These are phyloP conservation scores for Enhydra lutris DNA, from an alignment of 2,113 vertebrate genomes.

Conservation along the genomic window DNA sequence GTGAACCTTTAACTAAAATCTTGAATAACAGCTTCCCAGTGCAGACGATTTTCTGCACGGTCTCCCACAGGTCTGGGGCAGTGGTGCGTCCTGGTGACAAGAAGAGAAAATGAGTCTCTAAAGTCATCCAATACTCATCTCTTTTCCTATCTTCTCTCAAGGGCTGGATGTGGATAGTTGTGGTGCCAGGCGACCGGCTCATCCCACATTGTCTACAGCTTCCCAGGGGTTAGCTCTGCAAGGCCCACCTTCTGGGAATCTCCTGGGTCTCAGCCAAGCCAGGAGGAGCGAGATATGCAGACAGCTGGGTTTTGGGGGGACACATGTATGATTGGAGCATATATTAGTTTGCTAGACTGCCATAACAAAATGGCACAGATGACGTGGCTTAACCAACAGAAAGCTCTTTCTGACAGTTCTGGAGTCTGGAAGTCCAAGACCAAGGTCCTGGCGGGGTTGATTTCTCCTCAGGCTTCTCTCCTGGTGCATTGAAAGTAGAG, in stretches of 20 bases:
- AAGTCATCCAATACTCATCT: not conserved
- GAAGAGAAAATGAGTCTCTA: not conserved
- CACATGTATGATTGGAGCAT: too few relatives aligned
- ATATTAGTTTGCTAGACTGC: not conserved
- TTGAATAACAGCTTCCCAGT: not conserved
- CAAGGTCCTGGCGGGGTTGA: not conserved
- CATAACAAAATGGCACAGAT: not conserved
- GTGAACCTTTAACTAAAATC: not conserved
- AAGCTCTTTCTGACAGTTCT: not conserved
- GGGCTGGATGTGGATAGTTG: not conserved
- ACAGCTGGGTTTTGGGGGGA: not conserved
- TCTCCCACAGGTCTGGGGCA: not conserved
- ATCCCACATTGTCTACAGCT: not conserved
- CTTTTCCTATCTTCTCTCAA: not conserved
- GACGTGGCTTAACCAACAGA: not conserved
- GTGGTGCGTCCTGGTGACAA: not conserved
- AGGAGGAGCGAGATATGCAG: not conserved
- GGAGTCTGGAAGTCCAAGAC: not conserved
- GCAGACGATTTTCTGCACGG: not conserved
- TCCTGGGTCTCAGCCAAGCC: not conserved
- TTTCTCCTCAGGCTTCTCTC: not conserved
- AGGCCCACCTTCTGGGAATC: not conserved
- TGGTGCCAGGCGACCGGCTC: not conserved
- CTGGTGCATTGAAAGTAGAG: not conserved
- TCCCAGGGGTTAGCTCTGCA: not conserved